Evolutionary conservation across 2,888 invertebrate genomes (phyloP).

Genomic region (Mythimna albipuncta): DNA sequence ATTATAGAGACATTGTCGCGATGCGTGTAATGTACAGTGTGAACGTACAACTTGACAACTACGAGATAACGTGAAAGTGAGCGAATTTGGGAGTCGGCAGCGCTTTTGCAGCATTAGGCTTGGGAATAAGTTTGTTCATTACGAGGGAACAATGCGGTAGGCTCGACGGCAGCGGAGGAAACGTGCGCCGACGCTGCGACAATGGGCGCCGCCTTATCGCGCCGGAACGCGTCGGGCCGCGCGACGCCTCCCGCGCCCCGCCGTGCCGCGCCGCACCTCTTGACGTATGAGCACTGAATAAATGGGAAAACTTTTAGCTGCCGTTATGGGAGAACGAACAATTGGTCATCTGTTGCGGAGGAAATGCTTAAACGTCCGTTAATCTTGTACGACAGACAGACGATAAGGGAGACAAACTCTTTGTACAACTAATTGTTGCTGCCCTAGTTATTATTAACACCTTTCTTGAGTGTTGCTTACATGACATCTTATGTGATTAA

Average conservation of each 20-base stretch:
- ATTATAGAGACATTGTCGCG: constrained; percentile 75
- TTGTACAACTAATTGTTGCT: constrained; percentile 72
- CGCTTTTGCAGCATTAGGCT: constrained; percentile 85
- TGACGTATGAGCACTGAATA: constrained; percentile 89
- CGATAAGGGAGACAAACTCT: constrained; percentile 70
- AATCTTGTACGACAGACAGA: constrained; percentile 78
- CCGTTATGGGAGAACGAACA: constrained; percentile 88
- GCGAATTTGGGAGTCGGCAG: constrained; percentile 83
- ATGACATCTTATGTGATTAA: constrained; percentile 9
- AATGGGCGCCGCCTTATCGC: constrained; percentile 88
- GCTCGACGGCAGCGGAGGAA: constrained; percentile 89
- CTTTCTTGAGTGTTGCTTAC: constrained; percentile 24
- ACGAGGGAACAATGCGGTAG: constrained; percentile 87
- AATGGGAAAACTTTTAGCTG: constrained; percentile 90
- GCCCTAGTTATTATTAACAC: constrained; percentile 60
- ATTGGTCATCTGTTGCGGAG: constrained; percentile 88
- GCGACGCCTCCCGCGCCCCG: constrained; percentile 56
- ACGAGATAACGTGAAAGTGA: constrained; percentile 82
- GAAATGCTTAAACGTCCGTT: constrained; percentile 83
- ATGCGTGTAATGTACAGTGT: constrained; percentile 71
- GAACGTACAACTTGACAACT: constrained; percentile 78
- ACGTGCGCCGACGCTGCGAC: constrained; percentile 90
- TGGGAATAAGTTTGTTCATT: constrained; percentile 90
- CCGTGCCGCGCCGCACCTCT: constrained; percentile 69
- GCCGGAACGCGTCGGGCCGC: constrained; percentile 87